Base-by-base conservation (phyloP, 2,113 vertebrate species). In the Tachysurus vachellii region DNA sequence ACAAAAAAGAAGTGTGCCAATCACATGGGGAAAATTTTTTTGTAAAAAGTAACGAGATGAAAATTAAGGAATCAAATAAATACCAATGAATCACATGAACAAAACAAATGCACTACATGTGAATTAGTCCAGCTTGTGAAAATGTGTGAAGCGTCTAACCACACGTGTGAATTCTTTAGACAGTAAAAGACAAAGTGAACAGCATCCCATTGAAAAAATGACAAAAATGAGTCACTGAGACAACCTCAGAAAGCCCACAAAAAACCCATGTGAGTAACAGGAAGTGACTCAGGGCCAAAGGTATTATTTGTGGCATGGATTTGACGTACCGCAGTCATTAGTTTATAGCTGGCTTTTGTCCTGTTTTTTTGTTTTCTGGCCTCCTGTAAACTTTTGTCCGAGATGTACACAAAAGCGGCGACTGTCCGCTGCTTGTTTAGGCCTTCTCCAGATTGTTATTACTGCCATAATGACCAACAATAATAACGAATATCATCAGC, bases 391-490 rank as follows among this genome's bases (percentile, higher is more conserved):
- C 93, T 53, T 87, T 92, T 92, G 92, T 87, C 3, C 54, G 87
- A 93, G 93, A 95, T 91, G 93, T 95, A 95, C 94, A 95, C 94
- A 95, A 93, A 94, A 94, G 92, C 92, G 88, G 86, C 50, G 89
- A 87, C 88, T 94, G 93, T 93, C 92, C 92, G 88, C 90, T 87
- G 90, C 91, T 91, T 94, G 93, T 94, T 95, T 95, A 94, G 92
- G 91, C 92, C 90, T 91, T 88, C 84, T n/a, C 77, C 86, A 81
- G 90, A 93, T 92, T 96, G 94, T 95, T 93, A 91, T 95, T 92
- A 89, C 88, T 86, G 87, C 93, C 89, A 92, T 93, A 92, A 94
- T 92, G 93, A 92, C 87, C 88, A 89, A 89, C 90, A 91, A 92
- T 94, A 91, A 92, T 91, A 92, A 92, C 87, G 80, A 87, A 90